Base-by-base conservation (phyloP, 2,113 vertebrate species). In the Stomatorhinus ivindoensis region DNA sequence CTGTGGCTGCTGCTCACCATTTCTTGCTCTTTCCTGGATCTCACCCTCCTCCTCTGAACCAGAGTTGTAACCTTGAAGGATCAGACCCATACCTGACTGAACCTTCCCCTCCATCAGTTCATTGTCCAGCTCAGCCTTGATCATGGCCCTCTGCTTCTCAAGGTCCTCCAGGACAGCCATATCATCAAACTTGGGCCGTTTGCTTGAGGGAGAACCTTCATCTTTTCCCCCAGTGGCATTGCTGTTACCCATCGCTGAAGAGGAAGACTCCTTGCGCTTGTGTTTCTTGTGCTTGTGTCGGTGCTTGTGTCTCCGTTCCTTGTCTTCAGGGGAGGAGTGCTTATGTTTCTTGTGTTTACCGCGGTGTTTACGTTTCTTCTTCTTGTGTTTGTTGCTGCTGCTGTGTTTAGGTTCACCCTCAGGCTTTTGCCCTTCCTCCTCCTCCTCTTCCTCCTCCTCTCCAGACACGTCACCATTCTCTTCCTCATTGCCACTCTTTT, bases 331-430 rank as follows among this genome's bases (percentile, higher is more conserved):
- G 50, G 97, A 96, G 91, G 95, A 96, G 93, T 97, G 98, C 94
- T 99, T 99, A 92, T 99, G 98, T 91, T 99, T 99, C 97, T 99
- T 99, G 94, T 99, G 98, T 94, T 99, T 99, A 93, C 97, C 98
- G 89, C 98, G 97, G 92, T 99, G 98, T 95, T 99, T 99, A 92
- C 99, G 98, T 95, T 99, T 99, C 97, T 99, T 99, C 94, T 98
- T 97, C 96, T 99, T 99, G 94, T 99, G 98, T 93, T 98, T 97
- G 47, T 93, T 24, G 65, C 89, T 65, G 84, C 89, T 92, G 91
- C 94, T 94, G 91, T 97, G 95, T 92, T 99, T 99, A 92, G 94
- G 93, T 89, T 94, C 95, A 91, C 92, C 94, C 47, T 96, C 95
- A n/a, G 95, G 96, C 13, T 97, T 95, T 48, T 96, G 96, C 47